Percentiles rank a stretch among this genome's conserved stretches.
These are phyloP conservation scores for Ibidorhyncha struthersii DNA, from an alignment of 2,113 vertebrate genomes.

Conservation along the genomic window DNA sequence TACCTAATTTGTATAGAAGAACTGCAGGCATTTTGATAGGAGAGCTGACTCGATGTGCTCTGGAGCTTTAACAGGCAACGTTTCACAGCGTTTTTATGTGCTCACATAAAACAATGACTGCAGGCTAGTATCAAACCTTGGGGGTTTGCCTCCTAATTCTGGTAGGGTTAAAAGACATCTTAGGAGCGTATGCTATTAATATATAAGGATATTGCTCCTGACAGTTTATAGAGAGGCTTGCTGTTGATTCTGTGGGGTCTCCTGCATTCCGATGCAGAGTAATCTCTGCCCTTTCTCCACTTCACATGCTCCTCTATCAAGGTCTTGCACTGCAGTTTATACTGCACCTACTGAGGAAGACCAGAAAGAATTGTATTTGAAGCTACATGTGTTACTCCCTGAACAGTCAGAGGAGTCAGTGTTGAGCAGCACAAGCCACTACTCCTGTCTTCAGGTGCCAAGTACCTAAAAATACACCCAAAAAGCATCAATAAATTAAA, in stretches of 20 bases:
- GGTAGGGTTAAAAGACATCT: neutral
- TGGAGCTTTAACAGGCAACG: neutral
- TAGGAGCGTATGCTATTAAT: neutral
- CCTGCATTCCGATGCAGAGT: neutral
- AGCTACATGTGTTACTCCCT: neutral
- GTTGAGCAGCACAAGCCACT: slow-evolving; percentile 65
- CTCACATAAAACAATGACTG: neutral
- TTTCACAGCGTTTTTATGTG: neutral
- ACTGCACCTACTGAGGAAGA: neutral
- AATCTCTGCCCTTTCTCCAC: neutral
- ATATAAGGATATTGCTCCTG: neutral
- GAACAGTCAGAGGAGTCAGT: slow-evolving; percentile 68
- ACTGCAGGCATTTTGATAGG: neutral
- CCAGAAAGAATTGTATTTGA: neutral
- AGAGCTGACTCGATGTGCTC: neutral
- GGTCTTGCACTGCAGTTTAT: neutral
- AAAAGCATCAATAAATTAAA: slow-evolving; percentile 74
- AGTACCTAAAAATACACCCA: slow-evolving; percentile 64
- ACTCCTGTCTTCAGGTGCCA: slow-evolving; percentile 37
- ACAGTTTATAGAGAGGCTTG: neutral
- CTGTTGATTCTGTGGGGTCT: neutral
- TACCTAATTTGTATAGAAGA: neutral
- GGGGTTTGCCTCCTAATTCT: neutral
- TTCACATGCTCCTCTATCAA: neutral
- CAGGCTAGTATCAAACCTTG: neutral